A percentile compares a stretch with the other conserved stretches of the same genome.
Conservation (phyloP, 30 jellyfish, hydroid and myxozoan genomes). For the Chrysaora quinquecirrha region DNA sequence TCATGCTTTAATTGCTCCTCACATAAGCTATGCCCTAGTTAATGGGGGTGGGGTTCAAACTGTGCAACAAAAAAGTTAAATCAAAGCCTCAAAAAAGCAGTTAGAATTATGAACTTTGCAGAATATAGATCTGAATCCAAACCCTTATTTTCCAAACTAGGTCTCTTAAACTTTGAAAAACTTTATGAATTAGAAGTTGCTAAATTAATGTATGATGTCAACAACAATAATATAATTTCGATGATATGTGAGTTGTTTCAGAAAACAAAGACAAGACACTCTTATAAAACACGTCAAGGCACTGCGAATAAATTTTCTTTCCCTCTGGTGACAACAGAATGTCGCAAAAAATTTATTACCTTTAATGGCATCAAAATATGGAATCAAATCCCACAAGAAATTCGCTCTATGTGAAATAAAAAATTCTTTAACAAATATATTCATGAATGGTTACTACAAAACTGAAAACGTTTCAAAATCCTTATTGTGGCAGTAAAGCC, state of each 20-base stretch:
- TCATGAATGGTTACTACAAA: no score
- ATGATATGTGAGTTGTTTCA: neutral
- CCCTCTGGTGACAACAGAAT: conserved; percentile 26
- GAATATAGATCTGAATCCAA: conserved; percentile 3
- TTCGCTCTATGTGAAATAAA: conserved; percentile 2
- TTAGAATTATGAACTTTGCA: conserved; percentile 16
- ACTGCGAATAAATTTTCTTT: conserved; percentile 18
- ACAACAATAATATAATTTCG: neutral
- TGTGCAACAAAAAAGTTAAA: neutral
- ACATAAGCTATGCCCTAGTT: conserved; percentile 14
- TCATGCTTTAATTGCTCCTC: conserved; percentile 32
- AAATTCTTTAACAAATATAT: no score
- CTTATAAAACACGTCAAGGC: conserved; percentile 20
- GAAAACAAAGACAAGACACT: conserved; percentile 6
- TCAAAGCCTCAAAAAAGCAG: conserved; percentile 14
- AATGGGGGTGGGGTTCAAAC: conserved; percentile 31
- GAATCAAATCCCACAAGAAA: conserved; percentile 20
- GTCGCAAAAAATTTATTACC: no score
- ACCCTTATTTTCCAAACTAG: conserved; percentile 7
- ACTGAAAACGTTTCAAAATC: neutral
- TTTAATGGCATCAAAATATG: conserved; percentile 25
- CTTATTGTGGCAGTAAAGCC: neutral
- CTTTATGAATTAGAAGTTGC: conserved; percentile 9
- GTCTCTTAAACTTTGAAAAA: conserved; percentile 6
- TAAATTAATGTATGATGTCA: conserved; percentile 11